These are phyloP conservation scores for Oegoconia quadripuncta DNA, from an alignment of 2,888 invertebrate genomes.

Conservation along the genomic window DNA sequence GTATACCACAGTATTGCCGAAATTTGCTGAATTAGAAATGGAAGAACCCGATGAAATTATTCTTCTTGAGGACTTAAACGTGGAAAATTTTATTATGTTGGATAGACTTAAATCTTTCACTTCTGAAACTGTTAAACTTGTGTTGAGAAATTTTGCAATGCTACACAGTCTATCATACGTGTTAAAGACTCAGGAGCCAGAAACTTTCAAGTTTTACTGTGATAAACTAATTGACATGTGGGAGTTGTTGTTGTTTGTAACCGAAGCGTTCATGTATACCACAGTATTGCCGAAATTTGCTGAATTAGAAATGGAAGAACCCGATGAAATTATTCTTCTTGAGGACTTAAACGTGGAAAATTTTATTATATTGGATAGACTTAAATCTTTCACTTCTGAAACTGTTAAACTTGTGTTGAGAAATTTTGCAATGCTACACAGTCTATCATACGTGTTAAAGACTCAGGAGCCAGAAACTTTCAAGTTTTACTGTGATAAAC, in stretches of 20 bases:
- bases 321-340: conserved; percentile 39
- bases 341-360: conserved; percentile 34
- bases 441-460: conserved; percentile 34
- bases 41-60: conserved; percentile 34
- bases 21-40: conserved; percentile 28
- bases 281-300: no score
- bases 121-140: conserved; percentile 20
- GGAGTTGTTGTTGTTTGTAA: conserved; percentile 38
- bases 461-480: conserved; percentile 27
- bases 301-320: conserved; percentile 22
- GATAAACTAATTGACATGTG: conserved; percentile 28
- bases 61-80: conserved; percentile 39
- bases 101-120: conserved; percentile 24
- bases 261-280: no score
- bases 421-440: conserved; percentile 34
- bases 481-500: conserved; percentile 16
- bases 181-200: conserved; percentile 31
- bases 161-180: conserved; percentile 36
- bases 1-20: conserved; percentile 33
- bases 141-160: conserved; percentile 31
- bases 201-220: conserved; percentile 25
- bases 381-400: conserved; percentile 7
- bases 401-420: conserved; percentile 28
- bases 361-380: conserved; percentile 32
- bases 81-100: conserved; percentile 27